These are phyloP conservation scores for Lasioglossum pauxillum DNA, from an alignment of 2,888 invertebrate genomes.

Conservation along the genomic window DNA sequence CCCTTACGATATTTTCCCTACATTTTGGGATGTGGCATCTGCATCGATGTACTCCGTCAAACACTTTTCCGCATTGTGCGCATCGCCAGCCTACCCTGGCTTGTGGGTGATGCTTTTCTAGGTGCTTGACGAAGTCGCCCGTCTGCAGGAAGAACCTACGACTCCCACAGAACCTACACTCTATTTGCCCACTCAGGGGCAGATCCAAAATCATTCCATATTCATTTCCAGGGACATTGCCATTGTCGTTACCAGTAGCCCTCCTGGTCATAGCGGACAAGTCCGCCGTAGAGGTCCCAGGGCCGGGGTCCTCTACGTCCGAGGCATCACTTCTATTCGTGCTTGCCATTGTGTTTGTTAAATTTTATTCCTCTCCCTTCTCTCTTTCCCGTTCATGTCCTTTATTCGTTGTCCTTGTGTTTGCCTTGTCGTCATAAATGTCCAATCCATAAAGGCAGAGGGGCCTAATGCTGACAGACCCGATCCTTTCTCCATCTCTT, in stretches of 20 bases:
- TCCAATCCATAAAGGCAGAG: too few relatives aligned
- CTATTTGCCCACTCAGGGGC: not conserved
- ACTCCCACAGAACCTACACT: not conserved
- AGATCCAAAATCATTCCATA: not conserved
- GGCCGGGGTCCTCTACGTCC: not conserved
- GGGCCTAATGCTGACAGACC: too few relatives aligned
- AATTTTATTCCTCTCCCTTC: too few relatives aligned
- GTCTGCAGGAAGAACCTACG: not conserved
- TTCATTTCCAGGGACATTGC: not conserved
- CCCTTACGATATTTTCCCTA: too few relatives aligned
- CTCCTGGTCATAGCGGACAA: constrained; percentile 7
- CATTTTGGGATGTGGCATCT: not conserved
- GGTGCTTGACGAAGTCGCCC: not conserved
- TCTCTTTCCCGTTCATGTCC: accelerated
- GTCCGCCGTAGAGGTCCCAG: not conserved
- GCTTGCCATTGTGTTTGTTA: too few relatives aligned
- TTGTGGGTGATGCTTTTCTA: not conserved
- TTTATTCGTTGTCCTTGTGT: accelerated
- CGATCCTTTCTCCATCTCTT: too few relatives aligned
- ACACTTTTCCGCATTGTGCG: not conserved
- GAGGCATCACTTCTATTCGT: not conserved
- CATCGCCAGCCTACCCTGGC: not conserved
- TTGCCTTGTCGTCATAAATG: too few relatives aligned
- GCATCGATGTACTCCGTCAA: not conserved
- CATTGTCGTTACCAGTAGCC: not conserved